These are phyloP conservation scores for Beroe forskalii DNA, from an alignment of 37 sponge, comb jelly and placozoan genomes.

Conservation along the genomic window DNA sequence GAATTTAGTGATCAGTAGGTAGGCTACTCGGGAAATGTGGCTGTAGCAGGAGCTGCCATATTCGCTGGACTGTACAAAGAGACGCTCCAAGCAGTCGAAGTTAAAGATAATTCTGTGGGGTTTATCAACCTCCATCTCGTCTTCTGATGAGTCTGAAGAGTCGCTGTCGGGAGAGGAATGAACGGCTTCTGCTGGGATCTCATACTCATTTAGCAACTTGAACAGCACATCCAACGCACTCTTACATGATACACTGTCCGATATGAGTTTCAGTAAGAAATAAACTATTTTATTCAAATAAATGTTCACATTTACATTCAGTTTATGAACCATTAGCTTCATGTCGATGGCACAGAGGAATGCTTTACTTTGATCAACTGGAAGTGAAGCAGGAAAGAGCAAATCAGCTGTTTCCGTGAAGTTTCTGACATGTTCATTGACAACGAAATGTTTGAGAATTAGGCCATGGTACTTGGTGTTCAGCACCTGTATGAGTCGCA, in stretches of 20 bases:
- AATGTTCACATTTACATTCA: neutral
- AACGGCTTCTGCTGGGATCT: neutral
- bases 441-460: neutral
- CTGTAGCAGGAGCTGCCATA: neutral
- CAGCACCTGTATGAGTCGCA: neutral
- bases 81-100: neutral
- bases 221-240: constrained; percentile 2
- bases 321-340: neutral
- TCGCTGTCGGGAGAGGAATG: neutral
- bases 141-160: constrained; percentile 17
- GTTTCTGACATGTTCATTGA: neutral
- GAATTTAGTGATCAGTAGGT: constrained; percentile 6
- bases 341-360: neutral
- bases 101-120: neutral
- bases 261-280: neutral
- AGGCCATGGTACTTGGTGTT: neutral
- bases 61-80: neutral
- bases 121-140: constrained; percentile 20
- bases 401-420: neutral
- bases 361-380: neutral
- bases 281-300: neutral
- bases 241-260: neutral
- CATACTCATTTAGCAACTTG: neutral
- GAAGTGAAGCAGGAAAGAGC: neutral
- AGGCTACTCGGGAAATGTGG: neutral